Base-by-base conservation (phyloP, 2,888 invertebrate genomes). In the Sarcophaga carnaria region DNA sequence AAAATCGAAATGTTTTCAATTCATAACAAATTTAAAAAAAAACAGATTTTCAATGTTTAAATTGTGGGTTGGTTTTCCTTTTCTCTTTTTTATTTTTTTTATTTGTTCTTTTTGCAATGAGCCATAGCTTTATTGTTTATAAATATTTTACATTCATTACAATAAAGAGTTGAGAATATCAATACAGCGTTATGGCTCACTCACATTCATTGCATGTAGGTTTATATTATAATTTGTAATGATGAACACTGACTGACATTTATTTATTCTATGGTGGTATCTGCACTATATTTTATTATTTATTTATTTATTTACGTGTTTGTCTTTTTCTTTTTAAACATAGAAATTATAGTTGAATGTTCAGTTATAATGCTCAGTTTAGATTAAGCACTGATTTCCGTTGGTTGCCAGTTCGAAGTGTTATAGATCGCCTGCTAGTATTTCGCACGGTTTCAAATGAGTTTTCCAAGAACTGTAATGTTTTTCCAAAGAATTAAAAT, bases 371-470 rank as follows among this genome's bases (percentile, higher is more conserved):
- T 77, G 25, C n/a, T 74, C 25, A 62, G 77, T 77, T 67, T 63
- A 45, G 59, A 78, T 49, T 78, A 45, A 37, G 66, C 25, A 45
- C 27, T 62, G 62, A 72, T 66, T 75, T 82, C 49, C 27, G 20
- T 2, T 75, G 60, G 22, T 71, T 59, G 62, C 76, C 54, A 82
- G 82, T 86, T 74, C 67, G 49, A 77, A 80, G 2, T 1, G 22
- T 69, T 70, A 70, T 54, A 86, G n/a, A 72, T 80, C 77, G 74
- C 22, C 54, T 49, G 47, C 69, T 72, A 64, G 47, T 76, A 75
- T 77, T 76, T 83, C 83, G 63, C 80, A 80, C 83, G 77, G 77
- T 49, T 69, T 63, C 47, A 62, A 71, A 78, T 74, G 63, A 78
- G 37, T 64, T 80, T 12, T 83, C 2, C 67, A 63, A 76, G 78